phyloP scores from a whole-genome alignment of 2,797 vertebrate species.

The Ataeniobius toweri region DNA sequence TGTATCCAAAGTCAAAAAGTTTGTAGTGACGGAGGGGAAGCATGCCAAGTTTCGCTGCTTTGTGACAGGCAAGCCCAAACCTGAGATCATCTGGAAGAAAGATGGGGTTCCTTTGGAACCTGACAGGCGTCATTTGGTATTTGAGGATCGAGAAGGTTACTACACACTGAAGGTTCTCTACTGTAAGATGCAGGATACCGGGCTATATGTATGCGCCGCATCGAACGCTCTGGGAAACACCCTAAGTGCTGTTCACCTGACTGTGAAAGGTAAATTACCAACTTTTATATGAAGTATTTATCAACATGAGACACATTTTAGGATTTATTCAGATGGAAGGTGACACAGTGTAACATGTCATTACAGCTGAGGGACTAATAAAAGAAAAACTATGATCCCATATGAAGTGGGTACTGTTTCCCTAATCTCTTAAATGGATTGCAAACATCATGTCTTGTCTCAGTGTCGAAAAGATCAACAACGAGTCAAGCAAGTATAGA shows the following conservation, averaged over 20 bases:
- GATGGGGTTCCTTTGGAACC: conserved; percentile 83
- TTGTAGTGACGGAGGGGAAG: conserved; percentile 91
- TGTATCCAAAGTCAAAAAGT: conserved; percentile 84
- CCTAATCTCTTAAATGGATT: neutral
- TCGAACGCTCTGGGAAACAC: conserved; percentile 94
- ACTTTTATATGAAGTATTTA: neutral
- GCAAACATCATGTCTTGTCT: neutral
- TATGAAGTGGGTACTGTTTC: neutral
- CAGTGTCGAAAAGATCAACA: neutral
- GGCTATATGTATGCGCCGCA: conserved; percentile 92
- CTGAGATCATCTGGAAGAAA: conserved; percentile 95
- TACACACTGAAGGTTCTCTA: conserved; percentile 97
- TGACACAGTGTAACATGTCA: neutral
- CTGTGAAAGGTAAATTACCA: conserved; percentile 87
- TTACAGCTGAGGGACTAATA: neutral
- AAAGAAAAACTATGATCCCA: neutral
- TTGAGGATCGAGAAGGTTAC: conserved; percentile 95
- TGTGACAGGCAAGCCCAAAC: conserved; percentile 95
- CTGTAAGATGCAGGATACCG: conserved; percentile 89
- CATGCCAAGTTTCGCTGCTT: conserved; percentile 97
- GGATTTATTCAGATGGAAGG: neutral
- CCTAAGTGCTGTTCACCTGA: conserved; percentile 90
- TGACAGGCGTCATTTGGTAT: conserved; percentile 88
- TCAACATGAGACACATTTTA: neutral
- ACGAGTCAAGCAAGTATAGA: neutral